These are phyloP conservation scores for Idaea straminata DNA, from an alignment of 2,888 invertebrate genomes.

Conservation along the genomic window DNA sequence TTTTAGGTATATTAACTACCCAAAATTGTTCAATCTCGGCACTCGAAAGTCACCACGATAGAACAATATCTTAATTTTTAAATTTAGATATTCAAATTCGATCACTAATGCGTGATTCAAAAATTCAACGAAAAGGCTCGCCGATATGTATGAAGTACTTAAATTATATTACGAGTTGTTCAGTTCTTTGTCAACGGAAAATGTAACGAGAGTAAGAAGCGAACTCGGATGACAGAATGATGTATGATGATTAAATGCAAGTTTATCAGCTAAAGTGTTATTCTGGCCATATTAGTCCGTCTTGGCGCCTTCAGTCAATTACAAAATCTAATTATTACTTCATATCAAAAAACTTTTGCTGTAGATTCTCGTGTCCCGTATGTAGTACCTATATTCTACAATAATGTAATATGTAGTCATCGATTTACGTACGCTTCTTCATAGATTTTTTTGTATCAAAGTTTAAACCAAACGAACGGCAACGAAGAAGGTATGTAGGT, in stretches of 20 bases:
- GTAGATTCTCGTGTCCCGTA: no score
- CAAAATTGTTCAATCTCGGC: slow-evolving; percentile 33
- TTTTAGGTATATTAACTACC: slow-evolving; percentile 40
- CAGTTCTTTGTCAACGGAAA: slow-evolving; percentile 27
- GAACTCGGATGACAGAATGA: slow-evolving; percentile 17
- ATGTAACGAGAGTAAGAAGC: slow-evolving; percentile 13
- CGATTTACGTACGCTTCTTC: no score
- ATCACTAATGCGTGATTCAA: slow-evolving; percentile 28
- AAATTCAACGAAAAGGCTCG: slow-evolving; percentile 30
- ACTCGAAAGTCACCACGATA: slow-evolving; percentile 20
- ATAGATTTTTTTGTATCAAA: no score
- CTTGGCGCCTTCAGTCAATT: not conserved
- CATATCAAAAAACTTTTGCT: not conserved
- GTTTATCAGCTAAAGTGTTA: not conserved
- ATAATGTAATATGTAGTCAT: no score
- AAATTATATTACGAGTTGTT: slow-evolving; percentile 19
- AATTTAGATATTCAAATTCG: slow-evolving; percentile 21
- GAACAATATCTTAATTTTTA: slow-evolving; percentile 31
- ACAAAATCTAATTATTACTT: slow-evolving; percentile 5
- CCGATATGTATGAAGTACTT: slow-evolving; percentile 33
- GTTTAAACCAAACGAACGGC: no score
- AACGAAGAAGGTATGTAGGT: no score
- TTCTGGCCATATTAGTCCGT: not conserved
- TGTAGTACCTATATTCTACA: no score
- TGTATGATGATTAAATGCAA: slow-evolving; percentile 5